Percentiles rank a stretch among this genome's conserved stretches.
Conservation (phyloP, 2,888 invertebrate genomes). For the Aphidius colemani region DNA sequence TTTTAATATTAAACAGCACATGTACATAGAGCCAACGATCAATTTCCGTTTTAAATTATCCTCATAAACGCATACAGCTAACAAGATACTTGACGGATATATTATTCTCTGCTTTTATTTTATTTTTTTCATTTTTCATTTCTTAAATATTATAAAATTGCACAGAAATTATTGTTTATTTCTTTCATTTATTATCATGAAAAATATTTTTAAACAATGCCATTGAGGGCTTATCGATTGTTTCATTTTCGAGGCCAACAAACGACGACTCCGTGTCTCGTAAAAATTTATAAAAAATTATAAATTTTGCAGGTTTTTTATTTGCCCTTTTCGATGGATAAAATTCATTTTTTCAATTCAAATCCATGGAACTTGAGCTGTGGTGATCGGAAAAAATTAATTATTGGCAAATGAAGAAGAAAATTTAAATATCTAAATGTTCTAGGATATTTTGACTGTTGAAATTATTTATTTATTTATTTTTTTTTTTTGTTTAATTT, state of each 20-base stretch:
- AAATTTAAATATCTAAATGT: neutral
- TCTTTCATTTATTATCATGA: neutral
- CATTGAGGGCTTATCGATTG: no score
- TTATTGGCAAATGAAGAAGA: neutral
- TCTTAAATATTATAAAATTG: neutral
- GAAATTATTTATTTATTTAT: no score
- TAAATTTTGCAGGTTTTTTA: neutral
- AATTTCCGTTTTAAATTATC: conserved; percentile 56
- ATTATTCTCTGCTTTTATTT: neutral
- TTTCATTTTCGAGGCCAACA: no score
- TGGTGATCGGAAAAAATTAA: no score
- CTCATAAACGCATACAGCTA: conserved; percentile 37
- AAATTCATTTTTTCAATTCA: no score
- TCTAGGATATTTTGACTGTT: no score
- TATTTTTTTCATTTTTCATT: neutral
- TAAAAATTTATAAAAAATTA: neutral
- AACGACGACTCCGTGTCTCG: no score
- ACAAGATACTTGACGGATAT: neutral
- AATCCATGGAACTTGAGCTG: no score
- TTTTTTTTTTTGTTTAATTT: no score
- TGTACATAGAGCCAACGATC: conserved; percentile 46
- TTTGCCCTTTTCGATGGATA: no score
- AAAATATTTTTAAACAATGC: no score
- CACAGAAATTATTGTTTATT: neutral
- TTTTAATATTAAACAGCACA: conserved; percentile 9